Conservation (phyloP, 2,888 invertebrate genomes). For the Mongoloraphidia duomilia region DNA sequence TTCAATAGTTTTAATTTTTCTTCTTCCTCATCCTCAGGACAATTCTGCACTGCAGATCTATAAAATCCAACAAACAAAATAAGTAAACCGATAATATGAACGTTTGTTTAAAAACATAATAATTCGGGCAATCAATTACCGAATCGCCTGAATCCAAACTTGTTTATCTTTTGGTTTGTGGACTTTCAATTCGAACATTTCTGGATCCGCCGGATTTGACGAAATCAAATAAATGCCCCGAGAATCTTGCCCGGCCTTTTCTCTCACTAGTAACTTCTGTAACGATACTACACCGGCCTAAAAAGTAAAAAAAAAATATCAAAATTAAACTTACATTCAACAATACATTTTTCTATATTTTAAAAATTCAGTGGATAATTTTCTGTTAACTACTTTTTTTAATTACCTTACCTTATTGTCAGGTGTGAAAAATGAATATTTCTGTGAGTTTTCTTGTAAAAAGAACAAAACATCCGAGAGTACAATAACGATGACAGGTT, state of each 20-base stretch:
- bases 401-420: slow-evolving; percentile 64
- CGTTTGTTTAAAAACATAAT: too few relatives aligned
- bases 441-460: slow-evolving; percentile 81
- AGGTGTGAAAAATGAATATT: slow-evolving; percentile 83
- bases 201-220: slow-evolving; percentile 80
- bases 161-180: slow-evolving; percentile 82
- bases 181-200: slow-evolving; percentile 89
- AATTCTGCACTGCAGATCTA: slow-evolving; percentile 65
- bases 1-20: slow-evolving; percentile 63
- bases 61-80: slow-evolving; percentile 5
- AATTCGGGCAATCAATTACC: slow-evolving; percentile 29
- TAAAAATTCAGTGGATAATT: background rate
- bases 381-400: background rate
- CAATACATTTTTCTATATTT: background rate
- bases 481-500: slow-evolving; percentile 75
- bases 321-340: background rate
- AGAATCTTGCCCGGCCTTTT: slow-evolving; percentile 84
- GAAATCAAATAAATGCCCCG: slow-evolving; percentile 86
- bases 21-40: slow-evolving; percentile 75
- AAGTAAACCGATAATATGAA: too few relatives aligned
- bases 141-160: slow-evolving; percentile 77
- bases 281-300: slow-evolving; percentile 87
- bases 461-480: slow-evolving; percentile 87
- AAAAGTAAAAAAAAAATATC: slow-evolving; percentile 15
- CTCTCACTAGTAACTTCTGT: slow-evolving; percentile 79